Evolutionary conservation across 2,113 vertebrate genomes (phyloP).

Genomic region (Chiloscyllium plagiosum): DNA sequence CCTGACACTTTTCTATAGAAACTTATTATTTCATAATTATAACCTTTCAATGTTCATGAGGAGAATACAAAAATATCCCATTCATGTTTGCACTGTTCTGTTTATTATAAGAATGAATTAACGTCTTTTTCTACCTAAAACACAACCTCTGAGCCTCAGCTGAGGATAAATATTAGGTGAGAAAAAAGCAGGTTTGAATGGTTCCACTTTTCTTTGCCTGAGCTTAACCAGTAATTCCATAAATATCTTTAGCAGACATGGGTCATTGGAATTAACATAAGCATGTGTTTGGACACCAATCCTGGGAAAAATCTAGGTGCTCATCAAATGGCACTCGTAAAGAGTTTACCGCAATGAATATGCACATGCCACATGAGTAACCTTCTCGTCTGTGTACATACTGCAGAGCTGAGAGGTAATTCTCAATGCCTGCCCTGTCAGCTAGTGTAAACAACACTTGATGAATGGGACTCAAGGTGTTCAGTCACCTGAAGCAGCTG

Average conservation of each 20-base stretch:
- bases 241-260: constrained; percentile 13
- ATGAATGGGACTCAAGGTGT: constrained; percentile 91
- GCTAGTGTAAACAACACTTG: constrained; percentile 82
- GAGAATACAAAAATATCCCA: constrained; percentile 60
- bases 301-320: background rate
- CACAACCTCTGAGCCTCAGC: background rate
- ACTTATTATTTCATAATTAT: constrained; percentile 70
- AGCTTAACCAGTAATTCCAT: background rate
- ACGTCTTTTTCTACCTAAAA: constrained; percentile 59
- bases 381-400: background rate
- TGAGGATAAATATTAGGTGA: background rate
- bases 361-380: constrained; percentile 24
- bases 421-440: constrained; percentile 70
- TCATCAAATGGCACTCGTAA: background rate
- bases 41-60: constrained; percentile 63
- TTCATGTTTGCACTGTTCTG: constrained; percentile 58
- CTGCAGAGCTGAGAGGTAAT: constrained; percentile 60
- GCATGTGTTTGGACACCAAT: constrained; percentile 9
- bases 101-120: constrained; percentile 66
- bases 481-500: constrained; percentile 89
- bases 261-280: constrained; percentile 1
- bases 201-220: background rate
- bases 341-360: constrained; percentile 22
- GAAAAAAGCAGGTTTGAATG: background rate
- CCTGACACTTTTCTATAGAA: constrained; percentile 66